These are phyloP conservation scores for Xanthostigma xanthostigma DNA, from an alignment of 2,888 invertebrate genomes.

Conservation along the genomic window DNA sequence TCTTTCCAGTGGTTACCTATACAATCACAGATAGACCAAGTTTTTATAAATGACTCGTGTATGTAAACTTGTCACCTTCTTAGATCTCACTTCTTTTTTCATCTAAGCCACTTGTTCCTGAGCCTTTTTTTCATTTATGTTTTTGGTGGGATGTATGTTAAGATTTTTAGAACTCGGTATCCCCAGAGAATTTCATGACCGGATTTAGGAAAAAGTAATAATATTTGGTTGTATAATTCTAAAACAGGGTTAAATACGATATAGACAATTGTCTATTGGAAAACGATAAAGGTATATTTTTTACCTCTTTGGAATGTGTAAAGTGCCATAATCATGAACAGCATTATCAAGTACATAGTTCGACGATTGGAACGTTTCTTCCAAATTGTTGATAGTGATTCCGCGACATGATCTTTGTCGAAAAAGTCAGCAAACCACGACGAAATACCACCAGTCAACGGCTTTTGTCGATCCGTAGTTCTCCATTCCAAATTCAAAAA, in stretches of 20 bases:
- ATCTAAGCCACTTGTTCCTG: too few relatives aligned
- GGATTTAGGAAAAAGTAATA: too few relatives aligned
- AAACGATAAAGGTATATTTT: neutral
- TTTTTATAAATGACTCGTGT: too few relatives aligned
- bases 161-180: too few relatives aligned
- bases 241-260: neutral
- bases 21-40: too few relatives aligned
- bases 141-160: too few relatives aligned
- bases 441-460: conserved; percentile 37
- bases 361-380: conserved; percentile 41
- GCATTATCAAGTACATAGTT: conserved; percentile 46
- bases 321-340: conserved; percentile 57
- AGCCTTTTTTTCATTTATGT: too few relatives aligned
- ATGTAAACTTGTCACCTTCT: too few relatives aligned
- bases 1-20: too few relatives aligned
- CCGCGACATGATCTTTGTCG: conserved; percentile 46
- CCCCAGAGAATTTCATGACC: too few relatives aligned
- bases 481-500: conserved; percentile 50
- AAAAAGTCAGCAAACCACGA: conserved; percentile 54
- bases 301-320: conserved; percentile 64
- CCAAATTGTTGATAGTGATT: conserved; percentile 43
- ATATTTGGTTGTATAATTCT: neutral
- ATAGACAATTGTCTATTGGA: too few relatives aligned
- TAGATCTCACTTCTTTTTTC: too few relatives aligned
- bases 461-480: conserved; percentile 46